These are phyloP conservation scores for Cylloceria caligata DNA, from an alignment of 2,888 invertebrate genomes.

Conservation along the genomic window DNA sequence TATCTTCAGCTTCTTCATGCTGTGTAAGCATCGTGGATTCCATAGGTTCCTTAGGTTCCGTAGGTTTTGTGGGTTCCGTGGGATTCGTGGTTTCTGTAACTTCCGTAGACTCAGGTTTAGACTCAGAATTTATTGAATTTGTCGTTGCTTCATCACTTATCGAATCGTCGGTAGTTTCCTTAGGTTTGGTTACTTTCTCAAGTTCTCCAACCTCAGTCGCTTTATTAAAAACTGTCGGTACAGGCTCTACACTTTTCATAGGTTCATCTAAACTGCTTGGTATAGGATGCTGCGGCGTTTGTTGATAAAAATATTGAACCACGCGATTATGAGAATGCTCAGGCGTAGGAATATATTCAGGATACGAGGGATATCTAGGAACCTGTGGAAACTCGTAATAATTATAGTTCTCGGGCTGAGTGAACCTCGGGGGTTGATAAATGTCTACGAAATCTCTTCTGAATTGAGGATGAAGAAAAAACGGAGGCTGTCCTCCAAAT, in stretches of 20 bases:
- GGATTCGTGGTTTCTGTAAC: not conserved
- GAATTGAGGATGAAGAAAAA: conserved; percentile 56
- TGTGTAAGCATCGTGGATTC: not conserved
- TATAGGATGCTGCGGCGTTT: conserved; percentile 18
- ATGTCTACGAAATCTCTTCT: conserved; percentile 27
- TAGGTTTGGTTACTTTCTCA: not conserved
- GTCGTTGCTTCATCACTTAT: not conserved
- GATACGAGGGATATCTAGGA: conserved; percentile 22
- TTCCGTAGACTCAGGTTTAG: not conserved
- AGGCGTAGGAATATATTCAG: not conserved
- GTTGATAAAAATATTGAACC: conserved; percentile 45
- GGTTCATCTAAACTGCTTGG: not conserved
- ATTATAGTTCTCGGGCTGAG: conserved; percentile 33
- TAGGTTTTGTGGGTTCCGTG: too few relatives aligned
- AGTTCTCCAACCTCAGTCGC: not conserved
- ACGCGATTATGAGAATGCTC: conserved; percentile 23
- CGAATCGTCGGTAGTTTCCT: not conserved
- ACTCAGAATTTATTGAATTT: not conserved
- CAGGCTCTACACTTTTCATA: conserved; percentile 2
- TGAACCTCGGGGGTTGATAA: conserved; percentile 49
- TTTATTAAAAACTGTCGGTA: not conserved
- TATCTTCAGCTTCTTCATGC: not conserved
- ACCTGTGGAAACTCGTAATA: not conserved
- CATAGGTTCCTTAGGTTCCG: not conserved
- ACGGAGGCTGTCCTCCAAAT: conserved; percentile 42